These are phyloP conservation scores for Alectura lathami DNA, from an alignment of 2,113 vertebrate species.

Conservation along the genomic window DNA sequence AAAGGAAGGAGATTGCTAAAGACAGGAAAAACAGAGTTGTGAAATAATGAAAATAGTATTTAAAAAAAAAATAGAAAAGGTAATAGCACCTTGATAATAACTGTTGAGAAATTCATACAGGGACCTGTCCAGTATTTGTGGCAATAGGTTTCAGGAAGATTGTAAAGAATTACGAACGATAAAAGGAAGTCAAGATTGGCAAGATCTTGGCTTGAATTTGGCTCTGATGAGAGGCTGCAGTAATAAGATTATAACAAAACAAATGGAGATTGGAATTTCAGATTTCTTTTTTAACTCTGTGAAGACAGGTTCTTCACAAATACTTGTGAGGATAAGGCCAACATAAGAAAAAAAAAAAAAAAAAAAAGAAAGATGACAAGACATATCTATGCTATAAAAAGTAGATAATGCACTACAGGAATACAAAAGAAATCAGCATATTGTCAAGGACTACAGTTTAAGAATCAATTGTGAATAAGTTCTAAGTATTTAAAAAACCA, in stretches of 20 bases:
- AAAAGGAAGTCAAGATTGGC: not conserved
- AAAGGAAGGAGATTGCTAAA: not conserved
- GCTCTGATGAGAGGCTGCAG: not conserved
- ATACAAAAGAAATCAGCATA: not conserved
- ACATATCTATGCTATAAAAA: not conserved
- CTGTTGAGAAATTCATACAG: not conserved
- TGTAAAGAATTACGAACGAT: not conserved
- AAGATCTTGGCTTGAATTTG: not conserved
- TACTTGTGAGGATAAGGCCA: not conserved
- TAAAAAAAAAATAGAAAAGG: constrained; percentile 10
- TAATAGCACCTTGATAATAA: not conserved
- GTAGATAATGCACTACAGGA: not conserved
- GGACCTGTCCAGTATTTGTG: not conserved
- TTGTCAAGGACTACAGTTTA: not conserved
- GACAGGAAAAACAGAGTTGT: not conserved
- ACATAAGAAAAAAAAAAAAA: not conserved
- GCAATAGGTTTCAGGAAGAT: not conserved
- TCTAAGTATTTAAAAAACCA: not conserved
- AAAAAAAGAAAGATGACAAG: not conserved
- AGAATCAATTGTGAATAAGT: not conserved
- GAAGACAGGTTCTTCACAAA: not conserved
- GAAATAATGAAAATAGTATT: not conserved
- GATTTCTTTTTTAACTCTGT: not conserved
- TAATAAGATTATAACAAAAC: not conserved
- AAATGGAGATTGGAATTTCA: not conserved